A percentile compares a stretch with the other conserved stretches of the same genome.
phyloP scores from a whole-genome alignment of 2,797 vertebrate genomes.

The Mormyrops boulengeri region DNA sequence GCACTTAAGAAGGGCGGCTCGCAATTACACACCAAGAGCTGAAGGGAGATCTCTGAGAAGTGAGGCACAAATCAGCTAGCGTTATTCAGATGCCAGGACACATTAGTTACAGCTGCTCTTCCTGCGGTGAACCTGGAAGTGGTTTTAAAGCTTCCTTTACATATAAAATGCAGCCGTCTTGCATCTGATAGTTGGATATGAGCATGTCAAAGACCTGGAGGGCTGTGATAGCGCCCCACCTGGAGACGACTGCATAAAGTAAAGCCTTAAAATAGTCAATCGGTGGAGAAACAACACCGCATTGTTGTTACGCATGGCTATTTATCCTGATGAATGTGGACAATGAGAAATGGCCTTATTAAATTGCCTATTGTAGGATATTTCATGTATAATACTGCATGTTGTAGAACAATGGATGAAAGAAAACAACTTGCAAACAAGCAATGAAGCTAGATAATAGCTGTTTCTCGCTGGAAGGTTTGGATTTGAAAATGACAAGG shows the following conservation, averaged over 20 bases:
- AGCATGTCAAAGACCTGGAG: not conserved
- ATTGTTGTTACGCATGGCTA: not conserved
- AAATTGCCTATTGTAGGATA: not conserved
- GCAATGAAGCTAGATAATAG: not conserved
- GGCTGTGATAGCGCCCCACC: not conserved
- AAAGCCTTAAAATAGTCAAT: not conserved
- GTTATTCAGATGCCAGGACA: not conserved
- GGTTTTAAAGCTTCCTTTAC: conserved; percentile 5
- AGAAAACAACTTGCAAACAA: not conserved
- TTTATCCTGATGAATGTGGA: not conserved
- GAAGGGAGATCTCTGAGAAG: not conserved
- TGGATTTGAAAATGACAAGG: not conserved
- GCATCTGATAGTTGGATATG: conserved; percentile 2
- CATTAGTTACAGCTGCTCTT: not conserved
- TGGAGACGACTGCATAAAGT: not conserved
- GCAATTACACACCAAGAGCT: not conserved
- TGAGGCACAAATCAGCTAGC: not conserved
- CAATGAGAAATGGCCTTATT: not conserved
- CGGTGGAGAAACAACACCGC: not conserved
- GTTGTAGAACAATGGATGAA: not conserved
- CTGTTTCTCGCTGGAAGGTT: not conserved
- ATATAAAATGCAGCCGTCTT: not conserved
- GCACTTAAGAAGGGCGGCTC: conserved; percentile 22
- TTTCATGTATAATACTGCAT: not conserved
- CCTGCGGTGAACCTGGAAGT: conserved; percentile 1